Evolutionary conservation across 53 echinoderm and acorn worm species (phyloP).

Genomic region (Holothuria scabra): DNA sequence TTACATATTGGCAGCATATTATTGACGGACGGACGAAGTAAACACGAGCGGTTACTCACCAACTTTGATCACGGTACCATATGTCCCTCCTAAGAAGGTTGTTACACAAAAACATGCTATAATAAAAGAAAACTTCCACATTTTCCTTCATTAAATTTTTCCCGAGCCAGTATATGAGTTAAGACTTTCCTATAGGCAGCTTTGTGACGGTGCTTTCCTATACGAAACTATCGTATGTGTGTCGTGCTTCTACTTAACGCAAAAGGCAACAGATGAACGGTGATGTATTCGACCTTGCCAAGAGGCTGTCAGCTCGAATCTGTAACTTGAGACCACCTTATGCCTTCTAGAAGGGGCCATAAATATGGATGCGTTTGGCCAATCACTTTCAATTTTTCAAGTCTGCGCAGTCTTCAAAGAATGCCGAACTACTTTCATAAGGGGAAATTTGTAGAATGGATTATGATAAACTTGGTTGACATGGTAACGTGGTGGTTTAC

Average conservation of each 20-base stretch:
- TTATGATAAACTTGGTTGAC: no score
- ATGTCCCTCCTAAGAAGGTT: neutral
- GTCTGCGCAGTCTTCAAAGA: neutral
- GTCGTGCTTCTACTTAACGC: neutral
- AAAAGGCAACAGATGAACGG: neutral
- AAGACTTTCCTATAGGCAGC: neutral
- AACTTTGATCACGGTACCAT: conserved; percentile 13
- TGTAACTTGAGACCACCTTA: conserved; percentile 40
- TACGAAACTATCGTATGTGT: no score
- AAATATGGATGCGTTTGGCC: conserved; percentile 3
- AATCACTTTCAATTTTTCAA: conserved; percentile 5
- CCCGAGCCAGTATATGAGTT: neutral
- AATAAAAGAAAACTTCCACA: neutral
- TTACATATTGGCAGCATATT: neutral
- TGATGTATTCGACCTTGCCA: neutral
- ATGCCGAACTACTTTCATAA: conserved; percentile 33
- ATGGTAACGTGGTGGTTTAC: no score
- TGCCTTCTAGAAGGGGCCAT: conserved; percentile 8
- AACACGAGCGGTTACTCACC: neutral
- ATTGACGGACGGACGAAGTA: neutral
- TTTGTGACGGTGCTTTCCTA: neutral
- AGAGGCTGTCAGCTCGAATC: neutral
- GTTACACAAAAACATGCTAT: neutral
- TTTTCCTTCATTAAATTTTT: neutral
- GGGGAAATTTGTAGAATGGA: no score